These are phyloP conservation scores for Glaucidium brasilianum DNA, from an alignment of 2,113 vertebrate genomes.

Conservation along the genomic window DNA sequence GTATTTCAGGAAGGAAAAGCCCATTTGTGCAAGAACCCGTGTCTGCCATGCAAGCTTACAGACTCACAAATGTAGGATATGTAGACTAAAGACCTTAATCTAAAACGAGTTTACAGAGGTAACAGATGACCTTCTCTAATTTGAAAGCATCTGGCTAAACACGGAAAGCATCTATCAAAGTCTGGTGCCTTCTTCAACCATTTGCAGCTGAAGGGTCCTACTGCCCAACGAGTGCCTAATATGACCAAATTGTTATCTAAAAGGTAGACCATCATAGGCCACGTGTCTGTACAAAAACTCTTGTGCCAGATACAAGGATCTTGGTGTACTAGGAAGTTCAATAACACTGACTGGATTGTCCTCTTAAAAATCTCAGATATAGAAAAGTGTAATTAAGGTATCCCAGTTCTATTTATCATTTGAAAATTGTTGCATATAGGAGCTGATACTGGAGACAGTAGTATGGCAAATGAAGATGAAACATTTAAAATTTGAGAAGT, in stretches of 20 bases:
- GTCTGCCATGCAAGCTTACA: neutral
- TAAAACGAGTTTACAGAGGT: neutral
- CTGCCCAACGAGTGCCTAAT: neutral
- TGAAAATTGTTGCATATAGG: neutral
- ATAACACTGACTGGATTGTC: rapidly evolving
- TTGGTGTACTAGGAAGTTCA: neutral
- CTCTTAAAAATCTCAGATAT: neutral
- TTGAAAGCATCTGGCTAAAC: neutral
- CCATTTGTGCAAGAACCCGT: neutral
- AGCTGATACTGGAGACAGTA: neutral
- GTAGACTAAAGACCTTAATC: neutral
- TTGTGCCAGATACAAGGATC: neutral
- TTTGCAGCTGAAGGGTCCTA: neutral
- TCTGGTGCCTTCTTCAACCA: neutral
- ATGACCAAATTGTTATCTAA: neutral
- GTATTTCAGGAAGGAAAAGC: neutral
- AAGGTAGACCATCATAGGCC: neutral
- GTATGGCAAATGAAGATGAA: neutral
- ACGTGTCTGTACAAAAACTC: neutral
- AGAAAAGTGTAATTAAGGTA: neutral
- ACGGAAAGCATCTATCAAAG: neutral
- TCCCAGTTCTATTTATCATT: neutral
- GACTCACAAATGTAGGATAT: neutral
- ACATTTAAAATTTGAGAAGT: neutral
- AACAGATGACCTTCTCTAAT: neutral